Conservation (phyloP, 2,888 invertebrate genomes). For the Chrysotoxum bicinctum region DNA sequence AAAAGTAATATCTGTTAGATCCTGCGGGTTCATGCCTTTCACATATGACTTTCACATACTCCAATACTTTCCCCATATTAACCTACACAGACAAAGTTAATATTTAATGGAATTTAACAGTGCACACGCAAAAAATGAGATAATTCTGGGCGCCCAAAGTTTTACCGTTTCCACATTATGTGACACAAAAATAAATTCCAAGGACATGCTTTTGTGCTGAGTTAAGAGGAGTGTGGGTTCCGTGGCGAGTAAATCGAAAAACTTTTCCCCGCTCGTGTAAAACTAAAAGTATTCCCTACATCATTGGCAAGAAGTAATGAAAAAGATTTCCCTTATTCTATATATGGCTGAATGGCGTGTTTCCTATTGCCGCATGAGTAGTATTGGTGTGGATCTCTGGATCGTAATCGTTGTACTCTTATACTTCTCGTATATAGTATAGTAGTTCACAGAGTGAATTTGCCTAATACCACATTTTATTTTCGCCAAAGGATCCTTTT, state of each 20-base stretch:
- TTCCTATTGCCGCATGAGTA: conserved; percentile 31
- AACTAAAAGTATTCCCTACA: conserved; percentile 30
- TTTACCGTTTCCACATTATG: conserved; percentile 50
- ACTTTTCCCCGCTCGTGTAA: conserved; percentile 42
- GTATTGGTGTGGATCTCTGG: conserved; percentile 31
- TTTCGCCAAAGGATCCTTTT: conserved; percentile 49
- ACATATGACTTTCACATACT: neutral
- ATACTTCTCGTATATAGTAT: neutral
- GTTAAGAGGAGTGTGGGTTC: conserved; percentile 14
- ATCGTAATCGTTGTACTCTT: neutral
- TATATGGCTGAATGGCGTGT: conserved; percentile 24
- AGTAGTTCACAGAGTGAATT: conserved; percentile 24
- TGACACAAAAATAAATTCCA: conserved; percentile 58
- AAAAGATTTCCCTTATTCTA: conserved; percentile 48
- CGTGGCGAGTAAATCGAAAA: conserved; percentile 59
- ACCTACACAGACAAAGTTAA: conserved; percentile 45
- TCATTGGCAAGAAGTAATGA: conserved; percentile 62
- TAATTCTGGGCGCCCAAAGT: conserved; percentile 35
- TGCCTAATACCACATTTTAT: conserved; percentile 64
- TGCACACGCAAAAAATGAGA: conserved; percentile 8
- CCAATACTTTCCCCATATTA: neutral
- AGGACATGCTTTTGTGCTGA: conserved; percentile 47
- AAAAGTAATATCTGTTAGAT: conserved; percentile 29
- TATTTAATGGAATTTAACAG: conserved; percentile 65
- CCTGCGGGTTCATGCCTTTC: conserved; percentile 19